Conservation (phyloP, 1,140 invertebrate genomes). For the Bicyclus anynana region DNA sequence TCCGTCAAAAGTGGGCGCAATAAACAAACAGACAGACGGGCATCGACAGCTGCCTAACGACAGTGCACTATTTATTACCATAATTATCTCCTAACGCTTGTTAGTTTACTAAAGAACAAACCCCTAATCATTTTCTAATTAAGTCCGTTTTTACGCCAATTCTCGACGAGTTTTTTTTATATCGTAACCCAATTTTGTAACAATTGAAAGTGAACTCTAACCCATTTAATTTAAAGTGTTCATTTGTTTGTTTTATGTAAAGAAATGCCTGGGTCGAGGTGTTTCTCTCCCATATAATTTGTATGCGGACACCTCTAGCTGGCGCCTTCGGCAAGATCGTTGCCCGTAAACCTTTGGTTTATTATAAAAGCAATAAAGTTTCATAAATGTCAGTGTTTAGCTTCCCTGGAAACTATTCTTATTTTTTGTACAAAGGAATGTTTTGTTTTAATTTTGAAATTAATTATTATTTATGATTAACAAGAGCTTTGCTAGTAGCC, state of each 20-base stretch:
- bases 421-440: neutral
- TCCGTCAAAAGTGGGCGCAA: constrained; percentile 50
- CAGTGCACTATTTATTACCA: constrained; percentile 67
- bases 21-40: constrained; percentile 64
- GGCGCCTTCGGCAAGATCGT: constrained; percentile 53
- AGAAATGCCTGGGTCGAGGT: constrained; percentile 53
- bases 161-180: constrained; percentile 45
- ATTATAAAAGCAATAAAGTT: neutral
- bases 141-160: constrained; percentile 70
- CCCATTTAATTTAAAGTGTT: constrained; percentile 14
- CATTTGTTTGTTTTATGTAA: constrained; percentile 27
- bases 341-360: constrained; percentile 1
- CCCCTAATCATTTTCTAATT: constrained; percentile 72
- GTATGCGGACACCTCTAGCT: constrained; percentile 62
- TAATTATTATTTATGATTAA: neutral
- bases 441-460: neutral
- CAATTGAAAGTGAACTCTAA: constrained; percentile 22
- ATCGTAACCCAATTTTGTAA: neutral
- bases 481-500: too few relatives aligned
- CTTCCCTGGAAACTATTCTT: neutral
- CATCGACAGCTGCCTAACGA: constrained; percentile 62
- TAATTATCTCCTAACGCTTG: constrained; percentile 62
- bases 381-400: neutral
- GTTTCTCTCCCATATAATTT: constrained; percentile 60
- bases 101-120: constrained; percentile 65